phyloP scores from a whole-genome alignment of 1,140 invertebrate genomes.

The Neodiprion fabricii region DNA sequence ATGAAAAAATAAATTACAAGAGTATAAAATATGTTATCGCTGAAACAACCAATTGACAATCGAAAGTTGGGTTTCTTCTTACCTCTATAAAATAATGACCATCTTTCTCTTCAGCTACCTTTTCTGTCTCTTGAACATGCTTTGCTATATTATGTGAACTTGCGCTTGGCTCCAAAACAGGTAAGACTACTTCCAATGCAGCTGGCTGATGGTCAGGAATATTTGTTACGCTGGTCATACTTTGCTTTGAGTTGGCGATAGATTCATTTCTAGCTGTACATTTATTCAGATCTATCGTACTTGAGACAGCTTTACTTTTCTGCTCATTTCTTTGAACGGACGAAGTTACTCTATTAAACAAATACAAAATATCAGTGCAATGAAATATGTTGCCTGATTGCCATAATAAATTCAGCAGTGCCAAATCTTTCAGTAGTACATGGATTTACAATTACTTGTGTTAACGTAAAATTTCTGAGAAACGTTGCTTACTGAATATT shows the following conservation, averaged over 20 bases:
- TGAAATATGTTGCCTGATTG: conserved; percentile 24
- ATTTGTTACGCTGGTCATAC: conserved; percentile 40
- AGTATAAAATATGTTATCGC: too few relatives aligned
- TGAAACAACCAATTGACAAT: background rate
- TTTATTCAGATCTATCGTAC: conserved; percentile 16
- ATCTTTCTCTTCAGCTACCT: conserved; percentile 61
- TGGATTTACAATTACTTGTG: conserved; percentile 12
- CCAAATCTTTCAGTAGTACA: background rate
- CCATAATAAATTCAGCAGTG: conserved; percentile 15
- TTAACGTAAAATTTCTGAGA: conserved; percentile 5
- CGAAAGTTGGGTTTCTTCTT: conserved; percentile 25
- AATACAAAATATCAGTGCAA: conserved; percentile 18
- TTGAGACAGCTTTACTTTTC: conserved; percentile 1
- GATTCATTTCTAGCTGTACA: conserved; percentile 31
- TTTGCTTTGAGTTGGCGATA: conserved; percentile 29
- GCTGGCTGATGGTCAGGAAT: conserved; percentile 59
- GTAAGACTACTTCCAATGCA: conserved; percentile 60
- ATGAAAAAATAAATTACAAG: background rate
- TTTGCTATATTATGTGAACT: conserved; percentile 44
- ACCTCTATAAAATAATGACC: conserved; percentile 77
- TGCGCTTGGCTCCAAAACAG: conserved; percentile 48
- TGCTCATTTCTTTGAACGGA: conserved; percentile 24
- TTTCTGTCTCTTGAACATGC: conserved; percentile 38
- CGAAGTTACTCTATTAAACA: conserved; percentile 27
- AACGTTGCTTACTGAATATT: conserved; percentile 8